phyloP scores from a whole-genome alignment of 2,113 vertebrate species.

The Petromus typicus region DNA sequence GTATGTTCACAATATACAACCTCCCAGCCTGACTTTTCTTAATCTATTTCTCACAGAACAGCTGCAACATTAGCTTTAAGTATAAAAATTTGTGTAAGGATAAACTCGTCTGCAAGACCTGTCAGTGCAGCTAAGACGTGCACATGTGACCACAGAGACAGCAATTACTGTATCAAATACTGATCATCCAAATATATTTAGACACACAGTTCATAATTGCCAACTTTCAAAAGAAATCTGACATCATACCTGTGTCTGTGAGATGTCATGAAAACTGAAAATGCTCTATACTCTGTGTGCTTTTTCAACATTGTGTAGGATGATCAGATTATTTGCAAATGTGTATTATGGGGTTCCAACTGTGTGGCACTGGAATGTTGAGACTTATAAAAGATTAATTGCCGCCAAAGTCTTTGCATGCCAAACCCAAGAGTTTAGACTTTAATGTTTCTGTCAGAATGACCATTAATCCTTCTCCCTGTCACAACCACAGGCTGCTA shows the following conservation, averaged over 20 bases:
- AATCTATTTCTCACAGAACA: conserved; percentile 21
- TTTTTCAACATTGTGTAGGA: neutral
- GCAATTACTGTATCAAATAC: conserved; percentile 30
- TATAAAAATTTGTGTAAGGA: conserved; percentile 29
- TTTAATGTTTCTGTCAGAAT: conserved; percentile 47
- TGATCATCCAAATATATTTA: conserved; percentile 47
- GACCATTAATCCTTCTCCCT: conserved; percentile 4
- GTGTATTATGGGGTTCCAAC: neutral
- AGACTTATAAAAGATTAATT: conserved; percentile 34
- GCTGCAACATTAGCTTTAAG: conserved; percentile 10
- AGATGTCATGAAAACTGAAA: conserved; percentile 47
- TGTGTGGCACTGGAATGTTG: conserved; percentile 58
- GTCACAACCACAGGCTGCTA: neutral
- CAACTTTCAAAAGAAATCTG: conserved; percentile 51
- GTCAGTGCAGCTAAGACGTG: neutral
- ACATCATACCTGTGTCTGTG: neutral
- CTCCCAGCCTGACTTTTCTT: neutral
- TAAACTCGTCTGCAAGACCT: neutral
- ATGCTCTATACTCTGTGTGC: neutral
- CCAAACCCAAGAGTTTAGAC: conserved; percentile 39
- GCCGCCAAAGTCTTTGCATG: conserved; percentile 52
- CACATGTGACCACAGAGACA: neutral
- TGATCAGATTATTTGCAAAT: neutral
- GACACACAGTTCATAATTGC: conserved; percentile 12
- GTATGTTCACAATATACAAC: conserved; percentile 40